Base-by-base conservation (phyloP, 1,140 invertebrate species). In the Aricia agestis region DNA sequence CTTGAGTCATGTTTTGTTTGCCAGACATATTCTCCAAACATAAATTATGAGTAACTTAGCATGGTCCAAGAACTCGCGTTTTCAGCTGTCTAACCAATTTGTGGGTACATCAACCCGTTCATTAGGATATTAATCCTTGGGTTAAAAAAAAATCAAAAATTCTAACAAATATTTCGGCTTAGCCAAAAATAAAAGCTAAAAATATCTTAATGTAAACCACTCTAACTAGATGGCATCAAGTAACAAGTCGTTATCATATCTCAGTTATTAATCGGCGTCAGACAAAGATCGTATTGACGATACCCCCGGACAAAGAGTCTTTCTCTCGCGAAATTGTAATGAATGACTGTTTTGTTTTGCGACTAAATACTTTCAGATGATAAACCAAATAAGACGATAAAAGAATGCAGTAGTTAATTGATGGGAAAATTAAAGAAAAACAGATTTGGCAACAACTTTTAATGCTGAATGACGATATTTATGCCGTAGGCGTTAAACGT, bases 191-290 rank as follows among this genome's bases (percentile, higher is more conserved):
- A n/a, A 63, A 63, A 13, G 1, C 18, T 63, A 63, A 19, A 63
- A 63, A 19, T 59, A 59, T 6, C 58, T 52, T 18, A 18, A 59
- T 59, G 5, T 18, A 59, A 59, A 17, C 11, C 58, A 18, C 59
- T 19, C 59, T 31, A 18, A 63, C 18, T 2, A 63, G 19, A 9
- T 25, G 59, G 59, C 59, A 63, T 63, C 59, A 63, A 63, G 10
- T 63, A 63, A 63, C 59, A 63, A 63, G 17, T 63, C 18, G 59
- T 63, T 63, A 63, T 25, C 59, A 63, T 63, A 63, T 63, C 59
- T 63, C 58, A 59, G 59, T 63, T 63, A 19, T 63, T 63, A 63
- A 63, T 63, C 59, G 18, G n/a, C 59, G 45, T 63, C 59, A 19
- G 59, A 63, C 59, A 63, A 63, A 63, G 59, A 63, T 63, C 18